phyloP scores from a whole-genome alignment of 92 coral and sea anemone genomes.

The Epizoanthus scotinus region DNA sequence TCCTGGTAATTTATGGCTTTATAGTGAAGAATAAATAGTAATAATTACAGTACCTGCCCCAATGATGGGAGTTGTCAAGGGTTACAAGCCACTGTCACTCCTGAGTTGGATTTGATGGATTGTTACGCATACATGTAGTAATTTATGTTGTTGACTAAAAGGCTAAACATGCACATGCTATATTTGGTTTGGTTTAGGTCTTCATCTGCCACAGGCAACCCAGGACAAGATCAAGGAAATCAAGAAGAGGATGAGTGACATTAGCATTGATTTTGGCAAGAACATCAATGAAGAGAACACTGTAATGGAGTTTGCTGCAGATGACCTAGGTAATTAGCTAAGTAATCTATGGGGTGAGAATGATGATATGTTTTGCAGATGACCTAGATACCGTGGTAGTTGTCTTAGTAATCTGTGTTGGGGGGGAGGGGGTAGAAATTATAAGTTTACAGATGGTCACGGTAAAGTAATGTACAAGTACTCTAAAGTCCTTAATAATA shows the following conservation, averaged over 20 bases:
- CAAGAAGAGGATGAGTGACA: constrained; percentile 86
- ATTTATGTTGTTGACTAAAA: too few species aligned
- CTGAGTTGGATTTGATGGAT: too few species aligned
- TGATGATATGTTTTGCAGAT: background rate
- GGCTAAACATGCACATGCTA: background rate
- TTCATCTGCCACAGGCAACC: constrained; percentile 74
- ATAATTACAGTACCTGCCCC: too few species aligned
- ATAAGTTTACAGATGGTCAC: constrained; percentile 70
- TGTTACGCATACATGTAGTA: too few species aligned
- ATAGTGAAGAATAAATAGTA: too few species aligned
- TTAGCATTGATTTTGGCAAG: constrained; percentile 87
- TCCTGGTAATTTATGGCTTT: too few species aligned
- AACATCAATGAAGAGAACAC: constrained; percentile 98
- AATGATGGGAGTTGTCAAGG: too few species aligned
- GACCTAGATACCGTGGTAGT: background rate
- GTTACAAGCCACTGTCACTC: too few species aligned
- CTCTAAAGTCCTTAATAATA: too few species aligned
- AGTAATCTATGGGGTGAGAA: background rate
- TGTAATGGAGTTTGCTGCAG: constrained; percentile 72
- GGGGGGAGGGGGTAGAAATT: background rate
- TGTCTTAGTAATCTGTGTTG: too few species aligned
- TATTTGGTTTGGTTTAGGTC: constrained; percentile 58
- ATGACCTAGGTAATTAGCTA: constrained; percentile 66
- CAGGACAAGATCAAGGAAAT: constrained; percentile 85
- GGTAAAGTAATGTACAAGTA: too few species aligned